These are phyloP conservation scores for Lophius piscatorius DNA, from an alignment of 2,113 vertebrate species.

Conservation along the genomic window DNA sequence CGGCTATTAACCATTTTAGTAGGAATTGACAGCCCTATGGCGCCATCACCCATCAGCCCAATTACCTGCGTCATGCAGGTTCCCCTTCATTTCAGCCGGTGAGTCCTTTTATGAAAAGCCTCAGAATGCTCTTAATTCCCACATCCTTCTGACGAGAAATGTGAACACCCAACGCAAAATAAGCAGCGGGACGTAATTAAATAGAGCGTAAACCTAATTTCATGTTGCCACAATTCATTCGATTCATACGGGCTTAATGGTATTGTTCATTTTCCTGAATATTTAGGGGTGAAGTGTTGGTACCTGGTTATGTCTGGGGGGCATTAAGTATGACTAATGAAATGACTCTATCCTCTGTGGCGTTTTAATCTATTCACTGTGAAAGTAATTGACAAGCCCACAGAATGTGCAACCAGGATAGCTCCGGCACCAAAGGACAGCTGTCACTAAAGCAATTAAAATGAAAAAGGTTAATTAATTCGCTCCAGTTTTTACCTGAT, in stretches of 20 bases:
- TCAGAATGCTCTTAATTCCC: conserved; percentile 41
- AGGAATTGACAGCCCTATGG: conserved; percentile 28
- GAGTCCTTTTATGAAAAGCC: conserved; percentile 50
- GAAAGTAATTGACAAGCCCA: conserved; percentile 77
- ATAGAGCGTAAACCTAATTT: conserved; percentile 76
- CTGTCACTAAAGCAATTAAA: conserved; percentile 80
- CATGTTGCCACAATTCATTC: conserved; percentile 71
- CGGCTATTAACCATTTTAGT: conserved; percentile 39
- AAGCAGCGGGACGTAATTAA: conserved; percentile 62
- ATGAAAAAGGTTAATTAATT: conserved; percentile 83
- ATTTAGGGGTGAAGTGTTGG: conserved; percentile 68
- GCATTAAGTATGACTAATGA: conserved; percentile 76
- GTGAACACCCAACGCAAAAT: conserved; percentile 28
- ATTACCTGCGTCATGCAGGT: conserved; percentile 53
- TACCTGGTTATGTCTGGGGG: conserved; percentile 75
- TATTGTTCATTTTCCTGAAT: conserved; percentile 72
- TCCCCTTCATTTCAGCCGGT: conserved; percentile 28
- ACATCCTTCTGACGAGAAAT: conserved; percentile 9
- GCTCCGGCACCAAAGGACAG: conserved; percentile 73
- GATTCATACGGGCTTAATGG: conserved; percentile 67
- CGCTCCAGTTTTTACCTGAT: conserved; percentile 73
- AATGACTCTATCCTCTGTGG: conserved; percentile 76
- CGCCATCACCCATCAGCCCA: conserved; percentile 61
- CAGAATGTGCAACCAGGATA: conserved; percentile 70
- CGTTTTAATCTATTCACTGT: conserved; percentile 78